These are phyloP conservation scores for Scaeva pyrastri DNA, from an alignment of 2,888 invertebrate species.

Conservation along the genomic window DNA sequence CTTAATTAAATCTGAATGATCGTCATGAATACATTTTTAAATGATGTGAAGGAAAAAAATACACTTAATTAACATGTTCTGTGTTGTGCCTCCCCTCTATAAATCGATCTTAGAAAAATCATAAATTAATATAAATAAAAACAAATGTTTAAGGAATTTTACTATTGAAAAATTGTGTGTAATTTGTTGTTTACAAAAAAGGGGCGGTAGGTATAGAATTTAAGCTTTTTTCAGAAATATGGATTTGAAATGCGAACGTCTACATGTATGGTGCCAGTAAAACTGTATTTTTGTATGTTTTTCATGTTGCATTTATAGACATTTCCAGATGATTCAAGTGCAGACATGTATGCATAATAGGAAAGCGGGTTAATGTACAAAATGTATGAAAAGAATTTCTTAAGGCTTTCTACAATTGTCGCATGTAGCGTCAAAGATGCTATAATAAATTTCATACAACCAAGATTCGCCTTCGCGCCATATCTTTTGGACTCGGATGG, in stretches of 20 bases:
- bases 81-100: constrained; percentile 33
- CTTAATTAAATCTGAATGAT: constrained; percentile 44
- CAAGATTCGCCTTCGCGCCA: no score
- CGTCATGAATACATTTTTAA: constrained; percentile 34
- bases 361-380: not conserved
- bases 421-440: no score
- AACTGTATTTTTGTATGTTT: constrained; percentile 5
- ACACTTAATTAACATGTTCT: constrained; percentile 42
- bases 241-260: not conserved
- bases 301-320: not conserved
- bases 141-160: constrained; percentile 61
- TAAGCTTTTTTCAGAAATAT: not conserved
- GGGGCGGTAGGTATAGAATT: not conserved
- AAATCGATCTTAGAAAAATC: constrained; percentile 48
- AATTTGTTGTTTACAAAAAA: constrained; percentile 47
- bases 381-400: no score
- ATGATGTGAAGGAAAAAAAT: constrained; percentile 17
- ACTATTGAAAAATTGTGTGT: constrained; percentile 46
- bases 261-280: constrained; percentile 24
- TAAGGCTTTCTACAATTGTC: no score
- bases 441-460: no score
- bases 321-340: not conserved
- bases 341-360: not conserved
- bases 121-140: constrained; percentile 61
- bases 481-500: no score